phyloP scores from a whole-genome alignment of 2,888 invertebrate species.

The Deroplatys truncata region DNA sequence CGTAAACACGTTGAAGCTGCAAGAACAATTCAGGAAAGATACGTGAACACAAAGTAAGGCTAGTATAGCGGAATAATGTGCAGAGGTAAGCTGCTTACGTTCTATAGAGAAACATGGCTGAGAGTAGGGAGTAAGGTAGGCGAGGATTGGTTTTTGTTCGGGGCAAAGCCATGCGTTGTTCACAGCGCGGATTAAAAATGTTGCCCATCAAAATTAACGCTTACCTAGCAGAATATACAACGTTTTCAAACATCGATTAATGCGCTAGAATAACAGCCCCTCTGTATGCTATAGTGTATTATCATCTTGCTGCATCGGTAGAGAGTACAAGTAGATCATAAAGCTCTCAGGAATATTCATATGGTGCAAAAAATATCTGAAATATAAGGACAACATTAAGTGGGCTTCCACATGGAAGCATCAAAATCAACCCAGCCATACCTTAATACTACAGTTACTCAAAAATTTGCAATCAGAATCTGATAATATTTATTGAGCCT shows the following conservation, averaged over 20 bases:
- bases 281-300: not conserved
- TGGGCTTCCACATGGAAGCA: no score
- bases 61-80: not conserved
- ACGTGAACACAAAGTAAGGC: not conserved
- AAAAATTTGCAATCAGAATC: no score
- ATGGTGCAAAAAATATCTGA: no score
- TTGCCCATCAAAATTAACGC: not conserved
- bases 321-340: no score
- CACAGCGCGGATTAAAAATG: not conserved
- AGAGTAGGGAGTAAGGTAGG: not conserved
- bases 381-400: no score
- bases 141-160: not conserved
- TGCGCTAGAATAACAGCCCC: not conserved
- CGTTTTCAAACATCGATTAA: not conserved
- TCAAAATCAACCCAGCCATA: no score
- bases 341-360: no score
- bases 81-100: not conserved
- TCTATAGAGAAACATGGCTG: not conserved
- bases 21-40: not conserved
- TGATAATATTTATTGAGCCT: no score
- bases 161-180: not conserved
- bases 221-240: not conserved
- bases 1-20: not conserved
- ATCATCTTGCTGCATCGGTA: no score
- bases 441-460: no score